Conservation (phyloP, 2,797 vertebrate species). For the Helostoma temminkii region DNA sequence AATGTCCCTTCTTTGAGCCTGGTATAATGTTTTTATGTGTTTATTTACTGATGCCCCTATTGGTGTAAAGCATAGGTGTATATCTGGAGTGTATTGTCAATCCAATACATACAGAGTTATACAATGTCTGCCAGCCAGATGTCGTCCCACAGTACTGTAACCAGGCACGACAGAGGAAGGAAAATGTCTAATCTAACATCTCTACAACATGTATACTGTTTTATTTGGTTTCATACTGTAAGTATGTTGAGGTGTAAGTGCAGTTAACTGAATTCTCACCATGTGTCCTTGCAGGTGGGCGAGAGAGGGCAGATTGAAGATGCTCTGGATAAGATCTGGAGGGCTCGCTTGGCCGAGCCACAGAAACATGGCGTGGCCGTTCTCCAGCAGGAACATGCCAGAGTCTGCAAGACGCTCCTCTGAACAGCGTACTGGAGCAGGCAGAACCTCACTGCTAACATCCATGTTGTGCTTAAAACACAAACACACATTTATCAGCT, state of each 20-base stretch:
- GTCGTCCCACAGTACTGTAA: conserved; percentile 14
- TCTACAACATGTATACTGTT: conserved; percentile 7
- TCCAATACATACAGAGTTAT: background rate
- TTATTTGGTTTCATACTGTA: background rate
- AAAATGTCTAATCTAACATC: conserved; percentile 1
- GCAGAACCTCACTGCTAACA: conserved; percentile 75
- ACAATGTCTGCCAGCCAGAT: background rate
- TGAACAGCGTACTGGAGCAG: conserved; percentile 89
- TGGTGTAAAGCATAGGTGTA: background rate
- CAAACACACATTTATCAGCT: background rate
- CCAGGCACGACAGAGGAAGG: background rate
- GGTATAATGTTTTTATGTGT: background rate
- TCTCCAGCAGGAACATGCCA: conserved; percentile 92
- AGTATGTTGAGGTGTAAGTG: background rate
- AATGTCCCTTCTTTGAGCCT: conserved; percentile 1
- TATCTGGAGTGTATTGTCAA: no score
- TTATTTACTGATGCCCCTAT: background rate
- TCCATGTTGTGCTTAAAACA: conserved; percentile 89
- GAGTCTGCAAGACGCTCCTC: conserved; percentile 91
- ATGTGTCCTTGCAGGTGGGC: conserved; percentile 88
- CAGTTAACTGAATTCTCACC: conserved; percentile 78
- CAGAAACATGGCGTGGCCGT: conserved; percentile 90
- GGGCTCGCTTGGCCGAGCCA: conserved; percentile 91
- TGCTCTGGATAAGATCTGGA: conserved; percentile 90
- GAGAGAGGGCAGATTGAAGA: conserved; percentile 93